phyloP scores from a whole-genome alignment of 2,888 invertebrate species.

The Hypomecis atomaria region DNA sequence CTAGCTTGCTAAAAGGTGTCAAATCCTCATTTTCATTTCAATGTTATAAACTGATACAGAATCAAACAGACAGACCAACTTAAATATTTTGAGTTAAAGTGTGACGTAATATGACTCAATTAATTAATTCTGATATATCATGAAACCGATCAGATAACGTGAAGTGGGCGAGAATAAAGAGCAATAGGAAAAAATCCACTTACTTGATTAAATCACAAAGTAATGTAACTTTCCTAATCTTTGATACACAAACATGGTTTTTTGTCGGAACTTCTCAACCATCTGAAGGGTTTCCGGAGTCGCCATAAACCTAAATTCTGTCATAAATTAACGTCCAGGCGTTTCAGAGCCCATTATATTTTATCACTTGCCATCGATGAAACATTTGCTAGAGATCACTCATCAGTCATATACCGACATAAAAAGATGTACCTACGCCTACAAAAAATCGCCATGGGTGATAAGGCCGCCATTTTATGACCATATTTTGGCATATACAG shows the following conservation, averaged over 20 bases:
- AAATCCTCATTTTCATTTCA: too few species aligned
- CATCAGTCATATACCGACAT: not conserved
- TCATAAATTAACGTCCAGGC: conserved; percentile 44
- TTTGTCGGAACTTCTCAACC: conserved; percentile 2
- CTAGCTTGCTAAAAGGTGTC: too few species aligned
- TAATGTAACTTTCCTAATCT: conserved; percentile 6
- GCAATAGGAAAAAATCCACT: conserved; percentile 1
- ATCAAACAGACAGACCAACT: too few species aligned
- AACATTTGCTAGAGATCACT: not conserved
- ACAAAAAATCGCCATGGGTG: too few species aligned
- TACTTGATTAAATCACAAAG: conserved; percentile 13
- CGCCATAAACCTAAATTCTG: conserved; percentile 43
- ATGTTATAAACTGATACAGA: too few species aligned
- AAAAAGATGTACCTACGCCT: too few species aligned
- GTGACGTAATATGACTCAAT: too few species aligned
- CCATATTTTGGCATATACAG: too few species aligned
- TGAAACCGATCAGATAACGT: not conserved
- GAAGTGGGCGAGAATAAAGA: not conserved
- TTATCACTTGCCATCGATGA: conserved; percentile 29
- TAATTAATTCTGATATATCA: too few species aligned
- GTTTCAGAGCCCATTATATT: conserved; percentile 39
- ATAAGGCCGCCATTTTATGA: too few species aligned
- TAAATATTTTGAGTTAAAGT: too few species aligned
- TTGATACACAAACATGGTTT: conserved; percentile 7
- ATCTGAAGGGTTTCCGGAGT: conserved; percentile 31